Base-by-base conservation (phyloP, 2,888 invertebrate genomes). In the Pogonocherus hispidulus region DNA sequence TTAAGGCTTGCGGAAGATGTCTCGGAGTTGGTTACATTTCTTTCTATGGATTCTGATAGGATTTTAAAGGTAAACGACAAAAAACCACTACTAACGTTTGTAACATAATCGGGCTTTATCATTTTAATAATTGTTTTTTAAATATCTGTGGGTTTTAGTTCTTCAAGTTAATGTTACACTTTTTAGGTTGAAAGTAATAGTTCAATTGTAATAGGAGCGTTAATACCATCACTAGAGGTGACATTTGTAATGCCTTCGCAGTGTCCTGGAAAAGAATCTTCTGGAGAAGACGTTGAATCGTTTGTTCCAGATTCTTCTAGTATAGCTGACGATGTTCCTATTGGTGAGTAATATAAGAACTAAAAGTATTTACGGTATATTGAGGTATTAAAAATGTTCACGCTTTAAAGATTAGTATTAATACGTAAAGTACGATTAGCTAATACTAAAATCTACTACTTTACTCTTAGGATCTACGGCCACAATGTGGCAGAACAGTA, bases 221-320 rank as follows among this genome's bases (percentile, higher is more conserved):
- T 94, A 72, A 89, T 96, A 67, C 95, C 96, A 14, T 95, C 96
- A 82, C 89, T 94, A 49, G 97, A 97, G 85, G 87, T 97, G 66
- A 96, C 95, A 0, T 89, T 97, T 77, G 93, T 97, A 70, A 93
- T 95, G 89, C 95, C 95, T 35, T 91, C 94, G 68, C 92, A 90
- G 83, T 92, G 92, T 80, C 93, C 94, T 44, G 94, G 94, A 6
- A 95, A 94, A 84, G 95, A 95, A 88, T 94, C 94, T 70, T 94
- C 94, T 63, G 91, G 91, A 67, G 91, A 93, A 63, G 95, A 95
- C 86, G 88, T 93, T 73, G 95, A 95, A 86, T 95, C 94, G 72
- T 84, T 85, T 72, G 92, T 94, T 41, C 92, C 94, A 1, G 95
- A 96, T 86, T 93, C 94, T 4, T 94, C 94, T 73, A 95, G 94